Percentiles rank a stretch among this genome's conserved stretches.
Evolutionary conservation across 2,113 vertebrate species (phyloP).

Genomic region (Chrysemys picta): DNA sequence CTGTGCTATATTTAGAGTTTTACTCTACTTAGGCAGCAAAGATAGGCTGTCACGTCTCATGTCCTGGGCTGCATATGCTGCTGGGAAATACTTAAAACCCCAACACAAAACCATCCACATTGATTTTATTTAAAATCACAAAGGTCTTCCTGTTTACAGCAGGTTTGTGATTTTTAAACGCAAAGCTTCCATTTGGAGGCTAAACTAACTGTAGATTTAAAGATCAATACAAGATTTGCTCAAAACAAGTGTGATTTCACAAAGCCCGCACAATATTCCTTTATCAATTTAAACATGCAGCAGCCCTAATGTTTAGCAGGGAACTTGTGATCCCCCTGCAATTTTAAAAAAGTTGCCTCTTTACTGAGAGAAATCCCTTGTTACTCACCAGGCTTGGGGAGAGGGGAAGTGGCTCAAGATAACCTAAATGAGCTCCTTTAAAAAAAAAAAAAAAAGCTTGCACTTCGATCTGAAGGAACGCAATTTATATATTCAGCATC

Average conservation of each 20-base stretch:
- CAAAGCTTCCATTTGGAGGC: not conserved
- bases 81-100: not conserved
- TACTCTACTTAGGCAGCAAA: not conserved
- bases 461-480: not conserved
- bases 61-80: not conserved
- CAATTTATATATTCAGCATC: not conserved
- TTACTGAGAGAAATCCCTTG: not conserved
- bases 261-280: not conserved
- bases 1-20: not conserved
- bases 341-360: not conserved
- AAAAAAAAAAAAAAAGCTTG: not conserved
- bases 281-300: not conserved
- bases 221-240: not conserved
- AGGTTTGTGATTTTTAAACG: not conserved
- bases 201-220: not conserved
- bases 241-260: not conserved
- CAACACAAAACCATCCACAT: not conserved
- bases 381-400: not conserved
- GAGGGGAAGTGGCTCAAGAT: not conserved
- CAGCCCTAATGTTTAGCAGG: not conserved
- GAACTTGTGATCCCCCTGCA: not conserved
- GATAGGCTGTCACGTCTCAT: not conserved
- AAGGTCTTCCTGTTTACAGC: not conserved
- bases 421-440: not conserved
- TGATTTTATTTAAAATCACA: not conserved